Base-by-base conservation (phyloP, 1,140 invertebrate genomes). In the Theocolax elegans region DNA sequence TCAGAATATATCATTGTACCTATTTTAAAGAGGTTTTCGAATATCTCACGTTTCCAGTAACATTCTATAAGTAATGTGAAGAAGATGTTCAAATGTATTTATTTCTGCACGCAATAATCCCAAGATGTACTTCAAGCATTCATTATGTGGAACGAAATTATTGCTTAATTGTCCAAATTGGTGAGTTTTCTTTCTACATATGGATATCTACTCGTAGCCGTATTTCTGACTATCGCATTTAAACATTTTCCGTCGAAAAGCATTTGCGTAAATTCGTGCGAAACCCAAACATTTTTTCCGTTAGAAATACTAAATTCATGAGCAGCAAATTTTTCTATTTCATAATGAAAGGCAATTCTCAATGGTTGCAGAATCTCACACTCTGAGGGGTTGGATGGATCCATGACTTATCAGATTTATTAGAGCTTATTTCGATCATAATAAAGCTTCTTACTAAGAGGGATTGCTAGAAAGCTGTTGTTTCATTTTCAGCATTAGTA, bases 391-490 rank as follows among this genome's bases (percentile, higher is more conserved):
- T 65, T 25, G 29, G 31, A 65, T 65, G 35, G 15, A 65, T 53
- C 48, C 48, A 65, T 53, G 12, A 65, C 23, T 23, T 25, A 38
- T 53, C 13, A 38, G 19, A 38, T 13, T 2, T 40, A 9, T 31
- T 48, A 48, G 19, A 53, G 29, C 15, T 23, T 40, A 27, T 27
- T 53, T 65, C 53, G n/a, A 65, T 65, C 8, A 53, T 65, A 40
- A 42, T 65, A 10, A 53, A 53, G 48, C 35, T 65, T 15, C 17
- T 65, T 9, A 65, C 35, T 9, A 54, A 65, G n/a, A 53, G 35
- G 7, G 31, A 53, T 40, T 53, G 48, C 13, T 38, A 15, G 19
- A 48, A 10, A 27, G 49, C 49, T 27, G 10, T n/a, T 10, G 7
- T 13, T 29, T 53, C 23, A 53, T 53, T 53, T 53, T 15, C 49